phyloP scores from a whole-genome alignment of 2,113 vertebrate genomes.

The Brachyhypopomus occidentalis region DNA sequence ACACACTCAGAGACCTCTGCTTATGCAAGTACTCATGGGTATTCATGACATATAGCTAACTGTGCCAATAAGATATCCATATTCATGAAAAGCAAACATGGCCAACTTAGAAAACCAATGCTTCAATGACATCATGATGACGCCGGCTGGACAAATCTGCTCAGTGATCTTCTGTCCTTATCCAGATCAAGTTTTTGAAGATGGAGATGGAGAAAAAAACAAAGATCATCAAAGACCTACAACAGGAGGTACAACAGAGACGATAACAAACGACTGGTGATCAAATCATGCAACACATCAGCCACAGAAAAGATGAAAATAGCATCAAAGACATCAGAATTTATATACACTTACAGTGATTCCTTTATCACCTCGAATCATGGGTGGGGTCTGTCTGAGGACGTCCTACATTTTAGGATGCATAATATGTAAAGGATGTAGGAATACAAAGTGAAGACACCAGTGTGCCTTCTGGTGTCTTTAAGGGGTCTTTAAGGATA shows the following conservation, averaged over 20 bases:
- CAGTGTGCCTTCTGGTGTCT: neutral
- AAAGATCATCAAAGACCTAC: constrained; percentile 96
- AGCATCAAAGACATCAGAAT: too few species aligned
- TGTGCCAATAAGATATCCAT: neutral
- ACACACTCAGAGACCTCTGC: neutral
- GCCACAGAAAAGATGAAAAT: neutral
- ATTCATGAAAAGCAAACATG: neutral
- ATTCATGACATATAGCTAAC: neutral
- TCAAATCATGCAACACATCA: neutral
- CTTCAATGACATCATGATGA: neutral
- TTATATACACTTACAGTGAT: neutral
- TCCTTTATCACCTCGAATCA: neutral
- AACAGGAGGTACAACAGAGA: constrained; percentile 86
- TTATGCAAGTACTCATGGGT: neutral
- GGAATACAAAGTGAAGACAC: neutral
- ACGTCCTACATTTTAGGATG: neutral
- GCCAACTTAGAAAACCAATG: neutral
- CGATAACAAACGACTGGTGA: neutral
- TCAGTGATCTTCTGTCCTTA: neutral
- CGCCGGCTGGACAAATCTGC: neutral
- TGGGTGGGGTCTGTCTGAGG: neutral
- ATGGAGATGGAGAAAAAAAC: constrained; percentile 97
- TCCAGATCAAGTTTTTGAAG: constrained; percentile 94
- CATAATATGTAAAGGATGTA: neutral
- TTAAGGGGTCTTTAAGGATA: neutral